Evolutionary conservation across 2,797 vertebrate species (phyloP).

Genomic region (Artibeus lituratus): DNA sequence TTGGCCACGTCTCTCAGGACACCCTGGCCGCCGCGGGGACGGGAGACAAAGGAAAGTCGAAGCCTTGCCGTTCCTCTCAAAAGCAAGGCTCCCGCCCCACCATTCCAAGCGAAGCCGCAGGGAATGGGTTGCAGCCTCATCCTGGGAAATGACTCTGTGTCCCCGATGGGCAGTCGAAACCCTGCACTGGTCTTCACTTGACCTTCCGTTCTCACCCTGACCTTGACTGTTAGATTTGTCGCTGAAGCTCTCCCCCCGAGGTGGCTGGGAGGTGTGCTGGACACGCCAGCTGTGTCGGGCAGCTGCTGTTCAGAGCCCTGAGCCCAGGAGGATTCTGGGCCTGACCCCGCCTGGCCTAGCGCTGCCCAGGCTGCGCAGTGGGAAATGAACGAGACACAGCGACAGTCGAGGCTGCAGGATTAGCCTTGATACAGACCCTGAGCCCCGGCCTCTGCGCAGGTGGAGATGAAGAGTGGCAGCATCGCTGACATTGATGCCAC

Average conservation of each 20-base stretch:
- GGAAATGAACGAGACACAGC: rapidly evolving
- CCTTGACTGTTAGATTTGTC: background rate
- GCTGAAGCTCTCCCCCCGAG: rapidly evolving
- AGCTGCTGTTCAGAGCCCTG: background rate
- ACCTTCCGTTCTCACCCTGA: background rate
- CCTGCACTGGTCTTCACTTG: background rate
- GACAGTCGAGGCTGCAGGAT: rapidly evolving
- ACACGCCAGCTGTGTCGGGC: rapidly evolving
- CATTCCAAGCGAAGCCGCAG: background rate
- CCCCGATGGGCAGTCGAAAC: rapidly evolving
- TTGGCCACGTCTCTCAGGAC: rapidly evolving
- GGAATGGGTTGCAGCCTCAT: background rate
- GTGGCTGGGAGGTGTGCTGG: too few relatives aligned
- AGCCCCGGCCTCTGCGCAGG: background rate
- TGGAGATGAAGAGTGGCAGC: rapidly evolving
- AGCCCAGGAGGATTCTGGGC: background rate
- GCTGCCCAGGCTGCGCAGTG: rapidly evolving
- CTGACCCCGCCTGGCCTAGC: background rate
- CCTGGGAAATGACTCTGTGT: background rate
- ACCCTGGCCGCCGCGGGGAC: rapidly evolving
- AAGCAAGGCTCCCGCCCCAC: background rate
- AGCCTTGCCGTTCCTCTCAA: background rate
- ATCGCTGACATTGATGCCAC: rapidly evolving
- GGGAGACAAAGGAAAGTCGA: background rate
- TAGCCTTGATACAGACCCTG: rapidly evolving